Evolutionary conservation across 2,797 vertebrate genomes (phyloP).

Genomic region (Schizothorax lantsangensis): DNA sequence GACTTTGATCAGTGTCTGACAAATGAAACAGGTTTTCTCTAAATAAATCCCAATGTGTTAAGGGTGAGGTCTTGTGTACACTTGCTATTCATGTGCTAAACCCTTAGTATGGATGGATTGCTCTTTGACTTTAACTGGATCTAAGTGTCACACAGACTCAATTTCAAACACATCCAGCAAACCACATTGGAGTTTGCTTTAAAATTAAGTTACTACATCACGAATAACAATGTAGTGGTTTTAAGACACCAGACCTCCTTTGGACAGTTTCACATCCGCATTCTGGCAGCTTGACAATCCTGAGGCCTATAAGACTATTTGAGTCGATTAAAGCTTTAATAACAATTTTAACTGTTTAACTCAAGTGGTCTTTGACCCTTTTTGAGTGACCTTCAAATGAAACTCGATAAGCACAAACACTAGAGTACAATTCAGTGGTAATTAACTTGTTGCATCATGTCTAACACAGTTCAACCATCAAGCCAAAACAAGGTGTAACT

Average conservation of each 20-base stretch:
- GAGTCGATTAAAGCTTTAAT: background rate
- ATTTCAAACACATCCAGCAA: background rate
- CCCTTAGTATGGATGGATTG: background rate
- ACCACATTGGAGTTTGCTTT: background rate
- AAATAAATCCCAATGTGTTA: background rate
- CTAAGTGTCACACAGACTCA: background rate
- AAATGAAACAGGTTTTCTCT: background rate
- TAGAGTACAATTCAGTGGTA: background rate
- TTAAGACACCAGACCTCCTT: background rate
- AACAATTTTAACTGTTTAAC: background rate
- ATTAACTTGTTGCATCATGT: background rate
- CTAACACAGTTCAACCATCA: background rate
- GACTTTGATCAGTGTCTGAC: background rate
- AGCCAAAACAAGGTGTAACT: background rate
- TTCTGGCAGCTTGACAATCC: background rate
- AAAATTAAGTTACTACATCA: background rate
- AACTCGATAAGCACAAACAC: background rate
- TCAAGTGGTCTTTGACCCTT: conserved; percentile 18
- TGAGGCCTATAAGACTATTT: background rate
- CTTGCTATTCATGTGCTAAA: background rate
- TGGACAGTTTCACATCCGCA: background rate
- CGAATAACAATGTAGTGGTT: background rate
- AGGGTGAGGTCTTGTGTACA: background rate
- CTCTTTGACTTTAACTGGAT: background rate
- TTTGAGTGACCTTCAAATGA: conserved; percentile 2